These are phyloP conservation scores for Plectrocnemia conspersa DNA, from an alignment of 1,140 invertebrate species.

Conservation along the genomic window DNA sequence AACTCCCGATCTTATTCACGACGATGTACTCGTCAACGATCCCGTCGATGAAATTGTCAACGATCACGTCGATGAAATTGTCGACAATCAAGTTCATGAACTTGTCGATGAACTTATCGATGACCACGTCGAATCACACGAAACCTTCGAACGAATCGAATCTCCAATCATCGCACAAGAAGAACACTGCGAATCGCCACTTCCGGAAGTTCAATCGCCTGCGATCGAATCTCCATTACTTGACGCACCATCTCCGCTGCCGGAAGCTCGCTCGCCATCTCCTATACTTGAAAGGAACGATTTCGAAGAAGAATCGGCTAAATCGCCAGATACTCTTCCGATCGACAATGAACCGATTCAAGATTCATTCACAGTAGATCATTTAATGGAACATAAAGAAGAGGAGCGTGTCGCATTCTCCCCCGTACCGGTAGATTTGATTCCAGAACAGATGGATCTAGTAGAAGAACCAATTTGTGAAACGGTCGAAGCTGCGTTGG, in stretches of 20 bases:
- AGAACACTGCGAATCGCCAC: conserved; percentile 3
- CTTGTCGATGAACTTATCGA: too few relatives aligned
- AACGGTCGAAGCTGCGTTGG: conserved; percentile 26
- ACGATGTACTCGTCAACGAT: too few relatives aligned
- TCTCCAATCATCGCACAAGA: too few relatives aligned
- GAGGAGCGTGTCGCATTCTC: too few relatives aligned
- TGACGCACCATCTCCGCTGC: conserved; percentile 19
- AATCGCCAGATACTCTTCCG: conserved; percentile 11
- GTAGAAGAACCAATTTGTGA: conserved; percentile 30
- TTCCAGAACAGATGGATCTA: conserved; percentile 10
- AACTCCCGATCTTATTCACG: too few relatives aligned
- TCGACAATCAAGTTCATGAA: too few relatives aligned
- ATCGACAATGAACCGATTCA: background rate
- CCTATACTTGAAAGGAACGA: conserved; percentile 3
- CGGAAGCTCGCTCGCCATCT: conserved; percentile 10
- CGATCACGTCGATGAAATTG: too few relatives aligned
- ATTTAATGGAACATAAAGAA: background rate
- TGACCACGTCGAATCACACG: too few relatives aligned
- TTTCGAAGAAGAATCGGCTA: background rate
- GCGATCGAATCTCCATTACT: conserved; percentile 28
- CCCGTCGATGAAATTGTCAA: too few relatives aligned
- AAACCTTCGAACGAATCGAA: too few relatives aligned
- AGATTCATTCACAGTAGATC: background rate
- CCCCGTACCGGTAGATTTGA: too few relatives aligned
- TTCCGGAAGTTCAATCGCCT: conserved; percentile 15